Base-by-base conservation (phyloP, 2,113 vertebrate species). In the Lagopus leucura region DNA sequence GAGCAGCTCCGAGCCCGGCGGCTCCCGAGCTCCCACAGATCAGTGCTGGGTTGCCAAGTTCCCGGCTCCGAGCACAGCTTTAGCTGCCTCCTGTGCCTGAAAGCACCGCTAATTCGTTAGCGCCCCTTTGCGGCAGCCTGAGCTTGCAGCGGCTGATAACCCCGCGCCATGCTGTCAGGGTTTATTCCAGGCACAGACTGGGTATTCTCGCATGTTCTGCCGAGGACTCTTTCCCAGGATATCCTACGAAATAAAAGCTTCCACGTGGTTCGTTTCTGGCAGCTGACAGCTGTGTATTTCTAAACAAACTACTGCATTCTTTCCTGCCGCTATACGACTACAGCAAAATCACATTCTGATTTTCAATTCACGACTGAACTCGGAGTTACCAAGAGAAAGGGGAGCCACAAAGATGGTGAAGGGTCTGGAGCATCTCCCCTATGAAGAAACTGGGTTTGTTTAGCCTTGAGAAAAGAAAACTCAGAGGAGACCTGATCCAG, bases 51-150 rank as follows among this genome's bases (percentile, higher is more conserved):
- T 10, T 32, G 30, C 54, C 28, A 57, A 57, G 17, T 32, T 30
- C 30, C 28, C 54, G 54, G 19, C 42, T 45, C 40, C 25, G 8
- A 70, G 48, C 86, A 4, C 34, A 8, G 38, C 34, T 42, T 14
- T 43, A 22, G 54, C 81, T 38, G 54, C 64, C 50, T 0, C 55
- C 4, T 1, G 43, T 0, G 74, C 12, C 48, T 4, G 27, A 1
- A 3, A 28, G 28, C 13, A 11, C 3, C 6, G 13, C 45, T 32
- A 2, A 2, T 1, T 20, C 0, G 22, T 22, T 25, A 30, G 72
- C 54, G 10, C 6, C 40, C 0, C 40, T 9, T 20, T 10, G 11
- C 72, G 24, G 30, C 66, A 86, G 69, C 1, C 11, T 14, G 48
- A 3, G 27, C 12, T 80, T 30, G 13, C 72, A 61, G 60, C 9